Conservation (phyloP, 2,888 invertebrate genomes). For the Cylindroiulus punctatus region DNA sequence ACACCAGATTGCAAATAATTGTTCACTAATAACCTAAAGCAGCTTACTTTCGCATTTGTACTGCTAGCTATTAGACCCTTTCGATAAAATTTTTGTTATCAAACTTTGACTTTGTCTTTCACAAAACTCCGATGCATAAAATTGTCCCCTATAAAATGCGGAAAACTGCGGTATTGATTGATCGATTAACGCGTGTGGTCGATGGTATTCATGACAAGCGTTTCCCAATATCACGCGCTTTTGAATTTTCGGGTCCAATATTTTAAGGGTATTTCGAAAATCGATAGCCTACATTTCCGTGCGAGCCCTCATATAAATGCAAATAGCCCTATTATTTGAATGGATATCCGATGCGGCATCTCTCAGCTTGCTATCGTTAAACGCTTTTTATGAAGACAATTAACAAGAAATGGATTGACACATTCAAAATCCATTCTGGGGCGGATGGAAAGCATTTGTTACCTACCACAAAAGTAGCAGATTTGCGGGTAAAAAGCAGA, state of each 20-base stretch:
- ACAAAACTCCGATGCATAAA: background rate
- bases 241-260: constrained; percentile 14
- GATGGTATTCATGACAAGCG: constrained; percentile 22
- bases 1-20: too few relatives aligned
- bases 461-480: background rate
- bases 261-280: constrained; percentile 7
- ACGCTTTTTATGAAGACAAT: constrained; percentile 24
- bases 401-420: background rate
- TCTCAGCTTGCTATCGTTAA: background rate
- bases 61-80: too few relatives aligned
- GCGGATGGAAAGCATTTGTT: background rate
- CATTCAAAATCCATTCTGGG: constrained; percentile 9
- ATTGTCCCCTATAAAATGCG: background rate
- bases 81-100: too few relatives aligned
- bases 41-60: too few relatives aligned
- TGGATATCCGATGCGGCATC: constrained; percentile 8
- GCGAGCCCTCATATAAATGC: constrained; percentile 1
- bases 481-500: background rate
- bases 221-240: constrained; percentile 14
- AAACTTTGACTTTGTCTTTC: background rate
- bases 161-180: constrained; percentile 25
- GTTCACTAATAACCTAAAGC: too few relatives aligned
- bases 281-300: background rate
- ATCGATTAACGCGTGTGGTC: constrained; percentile 34
- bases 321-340: constrained; percentile 38